These are phyloP conservation scores for Pithys albifrons DNA, from an alignment of 2,113 vertebrate species.

Conservation along the genomic window DNA sequence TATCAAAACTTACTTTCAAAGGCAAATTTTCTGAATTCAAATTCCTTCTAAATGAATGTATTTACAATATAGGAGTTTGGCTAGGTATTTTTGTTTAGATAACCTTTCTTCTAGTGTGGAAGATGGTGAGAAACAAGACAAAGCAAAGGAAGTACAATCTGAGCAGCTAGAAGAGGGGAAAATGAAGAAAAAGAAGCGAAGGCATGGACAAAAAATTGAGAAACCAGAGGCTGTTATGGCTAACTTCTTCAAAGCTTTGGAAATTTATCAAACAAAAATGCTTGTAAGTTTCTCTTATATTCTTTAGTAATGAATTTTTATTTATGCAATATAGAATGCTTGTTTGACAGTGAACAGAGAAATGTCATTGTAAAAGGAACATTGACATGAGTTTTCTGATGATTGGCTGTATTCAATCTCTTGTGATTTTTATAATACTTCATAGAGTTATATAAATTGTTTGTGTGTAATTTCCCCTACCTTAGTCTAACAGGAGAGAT, in stretches of 20 bases:
- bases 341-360: not conserved
- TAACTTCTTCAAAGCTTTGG: constrained; percentile 91
- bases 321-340: not conserved
- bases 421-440: not conserved
- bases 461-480: not conserved
- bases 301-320: not conserved
- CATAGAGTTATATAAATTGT: not conserved
- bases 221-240: constrained; percentile 90
- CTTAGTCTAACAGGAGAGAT: not conserved
- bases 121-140: constrained; percentile 92
- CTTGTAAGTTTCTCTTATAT: constrained; percentile 77
- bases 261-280: constrained; percentile 95
- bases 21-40: not conserved
- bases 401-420: not conserved
- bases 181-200: constrained; percentile 83
- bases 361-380: not conserved
- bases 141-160: constrained; percentile 76
- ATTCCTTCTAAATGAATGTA: not conserved
- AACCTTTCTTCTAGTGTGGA: constrained; percentile 79
- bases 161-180: constrained; percentile 70
- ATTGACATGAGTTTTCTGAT: not conserved
- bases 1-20: not conserved
- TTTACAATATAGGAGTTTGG: not conserved
- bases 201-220: constrained; percentile 83
- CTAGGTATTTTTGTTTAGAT: not conserved